Percentiles rank a stretch among this genome's conserved stretches.
Evolutionary conservation across 2,113 vertebrate genomes (phyloP).

Genomic region (Hippocampus mohnikei): DNA sequence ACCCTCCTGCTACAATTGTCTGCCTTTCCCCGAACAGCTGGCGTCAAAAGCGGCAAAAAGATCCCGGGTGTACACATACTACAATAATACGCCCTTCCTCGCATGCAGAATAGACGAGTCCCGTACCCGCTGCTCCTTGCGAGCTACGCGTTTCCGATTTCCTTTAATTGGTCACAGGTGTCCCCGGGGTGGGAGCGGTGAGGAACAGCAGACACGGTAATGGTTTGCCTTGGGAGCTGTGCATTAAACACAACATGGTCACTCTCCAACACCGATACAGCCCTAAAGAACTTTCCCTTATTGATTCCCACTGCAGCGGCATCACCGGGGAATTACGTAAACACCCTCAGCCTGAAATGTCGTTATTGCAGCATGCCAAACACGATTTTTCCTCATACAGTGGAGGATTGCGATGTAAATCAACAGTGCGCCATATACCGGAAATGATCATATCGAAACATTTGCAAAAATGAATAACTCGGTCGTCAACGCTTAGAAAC

Average conservation of each 20-base stretch:
- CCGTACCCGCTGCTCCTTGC: conserved; percentile 9
- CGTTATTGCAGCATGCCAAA: not conserved
- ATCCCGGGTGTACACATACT: conserved; percentile 22
- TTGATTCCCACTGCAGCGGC: conserved; percentile 4
- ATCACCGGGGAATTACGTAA: conserved; percentile 17
- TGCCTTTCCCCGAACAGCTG: conserved; percentile 33
- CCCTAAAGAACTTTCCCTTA: conserved; percentile 3
- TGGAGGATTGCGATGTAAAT: not conserved
- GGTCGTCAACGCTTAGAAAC: conserved; percentile 15
- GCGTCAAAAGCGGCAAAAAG: conserved; percentile 13
- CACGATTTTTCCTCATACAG: not conserved
- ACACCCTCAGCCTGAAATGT: conserved; percentile 17
- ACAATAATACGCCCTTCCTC: conserved; percentile 18
- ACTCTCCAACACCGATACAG: conserved; percentile 8
- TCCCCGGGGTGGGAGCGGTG: conserved; percentile 32
- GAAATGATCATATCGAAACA: not conserved
- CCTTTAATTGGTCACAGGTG: conserved; percentile 57
- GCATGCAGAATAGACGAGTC: conserved; percentile 4
- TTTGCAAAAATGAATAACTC: not conserved
- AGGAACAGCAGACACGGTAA: conserved; percentile 33
- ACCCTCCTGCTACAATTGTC: not conserved
- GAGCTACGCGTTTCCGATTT: conserved; percentile 18
- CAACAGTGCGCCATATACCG: too few species aligned
- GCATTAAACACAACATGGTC: conserved; percentile 40
- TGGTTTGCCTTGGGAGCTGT: conserved; percentile 48